Evolutionary conservation across 1,140 invertebrate genomes (phyloP), one percentile per base, ranked within the genome.

Genomic region (Prorops nasuta): DNA sequence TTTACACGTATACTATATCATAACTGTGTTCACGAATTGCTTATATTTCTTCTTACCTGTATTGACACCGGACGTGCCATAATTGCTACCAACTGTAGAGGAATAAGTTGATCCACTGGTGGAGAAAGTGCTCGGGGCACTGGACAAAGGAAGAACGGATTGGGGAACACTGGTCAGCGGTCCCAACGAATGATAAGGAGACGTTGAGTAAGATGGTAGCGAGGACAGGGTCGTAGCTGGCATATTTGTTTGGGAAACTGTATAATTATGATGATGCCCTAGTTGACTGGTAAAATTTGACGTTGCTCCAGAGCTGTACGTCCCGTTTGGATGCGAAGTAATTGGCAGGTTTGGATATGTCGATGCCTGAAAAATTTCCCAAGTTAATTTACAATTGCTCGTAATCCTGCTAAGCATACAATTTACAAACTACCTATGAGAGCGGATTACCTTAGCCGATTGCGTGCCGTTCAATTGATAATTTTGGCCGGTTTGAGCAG

Each of bases 31-130:
- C n/a, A n/a, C n/a, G n/a, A n/a, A n/a, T n/a, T n/a, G n/a, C n/a
- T n/a, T n/a, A n/a, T n/a, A n/a, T n/a, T n/a, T n/a, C n/a, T n/a
- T 21, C 12, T 7, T 46, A 72, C 74, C 73, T 58, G 76, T 65
- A 57, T 55, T 66, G 45, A 72, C 68, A 19, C 71, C 63, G 12
- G 73, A 63, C 28, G 72, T 68, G 53, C 71, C 67, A 47, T 71
- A 77, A 52, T 69, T 70, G 60, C 74, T 78, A 68, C 72, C 74
- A 64, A 74, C 74, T 51, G 76, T 68, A 24, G 65, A 75, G 3
- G 74, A 73, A 38, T 74, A 76, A 36, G 67, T 73, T 32, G 71
- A 60, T 54, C 66, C 74, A 34, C 68, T 63, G 8, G 67, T 71
- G 31, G 70, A 64, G 44, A 49, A 77, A 32, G 63, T 72, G 63